Percentiles rank a stretch among this genome's conserved stretches.
These are phyloP conservation scores for Pachliopta kotzebuea DNA, from an alignment of 2,888 invertebrate genomes.

Conservation along the genomic window DNA sequence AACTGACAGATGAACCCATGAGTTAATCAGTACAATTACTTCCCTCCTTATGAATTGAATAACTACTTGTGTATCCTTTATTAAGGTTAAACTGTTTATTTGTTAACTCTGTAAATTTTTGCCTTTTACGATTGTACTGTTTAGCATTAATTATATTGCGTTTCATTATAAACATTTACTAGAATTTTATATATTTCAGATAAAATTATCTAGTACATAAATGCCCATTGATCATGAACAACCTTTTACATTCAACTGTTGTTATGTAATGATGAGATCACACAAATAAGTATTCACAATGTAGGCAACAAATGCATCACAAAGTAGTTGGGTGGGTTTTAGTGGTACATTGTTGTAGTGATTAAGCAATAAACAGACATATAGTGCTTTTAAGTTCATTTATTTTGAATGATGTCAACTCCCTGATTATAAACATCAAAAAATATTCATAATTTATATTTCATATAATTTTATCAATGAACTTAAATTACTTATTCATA, in stretches of 20 bases:
- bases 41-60: slow-evolving; percentile 27
- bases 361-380: slow-evolving; percentile 5
- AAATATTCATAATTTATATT: too few species aligned
- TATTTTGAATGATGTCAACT: too few species aligned
- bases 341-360: slow-evolving; percentile 13
- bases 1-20: slow-evolving; percentile 17
- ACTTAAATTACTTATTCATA: too few species aligned
- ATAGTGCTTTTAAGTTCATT: slow-evolving; percentile 3
- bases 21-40: slow-evolving; percentile 29
- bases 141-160: neutral
- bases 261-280: slow-evolving; percentile 12
- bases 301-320: slow-evolving; percentile 6
- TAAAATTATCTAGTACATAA: neutral
- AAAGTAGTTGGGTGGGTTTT: slow-evolving; percentile 15
- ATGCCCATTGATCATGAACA: neutral
- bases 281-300: slow-evolving; percentile 10
- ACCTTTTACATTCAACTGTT: neutral
- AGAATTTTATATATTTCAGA: too few species aligned
- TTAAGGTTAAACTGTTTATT: slow-evolving; percentile 23
- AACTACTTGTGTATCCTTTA: slow-evolving; percentile 13
- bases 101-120: neutral
- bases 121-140: neutral
- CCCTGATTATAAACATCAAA: too few species aligned
- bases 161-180: too few species aligned
- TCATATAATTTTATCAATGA: too few species aligned